Base-by-base conservation (phyloP, 2,797 vertebrate species). In the Enteromius radiatus region DNA sequence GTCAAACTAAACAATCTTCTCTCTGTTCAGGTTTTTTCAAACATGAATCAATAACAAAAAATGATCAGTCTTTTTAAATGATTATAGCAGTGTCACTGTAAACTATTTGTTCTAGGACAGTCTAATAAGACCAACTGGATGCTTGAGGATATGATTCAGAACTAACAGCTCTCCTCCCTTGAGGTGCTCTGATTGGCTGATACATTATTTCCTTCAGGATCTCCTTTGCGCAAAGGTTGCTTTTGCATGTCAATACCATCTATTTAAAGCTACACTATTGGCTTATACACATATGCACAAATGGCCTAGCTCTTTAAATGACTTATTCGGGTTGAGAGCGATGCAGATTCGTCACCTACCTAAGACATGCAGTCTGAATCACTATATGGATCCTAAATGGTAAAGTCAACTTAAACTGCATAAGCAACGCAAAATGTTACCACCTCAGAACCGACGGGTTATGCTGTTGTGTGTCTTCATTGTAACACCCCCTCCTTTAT, bases 161-260 rank as follows among this genome's bases (percentile, higher is more conserved):
- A 70, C 49, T 70, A 80, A 52, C 45, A 75, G 70, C 70, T 75
- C n/a, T 52, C 45, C 36, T 65, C 80, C 59, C 80, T 54, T 38
- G 80, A 81, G 80, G 65, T 74, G n/a, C 43, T 81, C 45, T 65
- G 70, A 81, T 52, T 73, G 80, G 80, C 80, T 74, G 59, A 52
- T 49, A 12, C 52, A 81, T 81, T 74, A 81, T 73, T 73, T 81
- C 69, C 70, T 81, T 65, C 31, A 64, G 69, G 80, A 81, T 81
- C 45, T 81, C 59, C 33, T 49, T 38, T 64, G 43, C 5, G 56
- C 70, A 74, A 74, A 81, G 80, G 69, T 81, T 74, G 59, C 80
- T 23, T 81, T 81, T 81, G 80, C 80, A 81, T 81, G 56, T 74
- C 80, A 81, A 81, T 81, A 74, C 70, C 19, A 23, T 81, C 33